Percentiles rank a stretch among this genome's conserved stretches.
Conservation (phyloP, 2,888 invertebrate species). For the Lottia scabra region DNA sequence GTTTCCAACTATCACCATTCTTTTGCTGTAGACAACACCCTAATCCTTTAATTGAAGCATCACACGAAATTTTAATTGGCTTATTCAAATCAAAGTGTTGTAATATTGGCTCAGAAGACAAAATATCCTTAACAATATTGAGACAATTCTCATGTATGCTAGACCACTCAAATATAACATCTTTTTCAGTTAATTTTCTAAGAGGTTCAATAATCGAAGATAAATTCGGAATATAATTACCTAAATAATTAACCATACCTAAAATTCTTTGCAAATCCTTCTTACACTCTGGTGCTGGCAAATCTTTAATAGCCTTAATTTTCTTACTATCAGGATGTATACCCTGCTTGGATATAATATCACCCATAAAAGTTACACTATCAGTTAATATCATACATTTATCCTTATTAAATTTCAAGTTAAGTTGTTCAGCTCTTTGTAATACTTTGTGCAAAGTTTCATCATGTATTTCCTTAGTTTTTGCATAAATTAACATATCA, state of each 20-base stretch:
- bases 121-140: too few relatives aligned
- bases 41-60: not conserved
- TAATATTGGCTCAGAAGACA: not conserved
- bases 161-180: constrained; percentile 4
- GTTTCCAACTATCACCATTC: not conserved
- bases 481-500: not conserved
- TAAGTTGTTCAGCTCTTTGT: not conserved
- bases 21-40: not conserved
- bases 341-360: too few relatives aligned
- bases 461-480: not conserved
- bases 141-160: not conserved
- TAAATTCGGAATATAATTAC: not conserved
- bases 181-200: not conserved
- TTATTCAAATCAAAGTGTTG: constrained; percentile 1
- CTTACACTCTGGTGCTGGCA: too few relatives aligned
- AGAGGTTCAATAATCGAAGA: not conserved
- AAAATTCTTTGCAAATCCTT: too few relatives aligned
- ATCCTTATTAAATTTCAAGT: not conserved
- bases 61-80: not conserved
- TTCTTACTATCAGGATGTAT: too few relatives aligned
- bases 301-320: too few relatives aligned
- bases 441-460: not conserved
- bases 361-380: not conserved
- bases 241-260: too few relatives aligned
- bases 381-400: not conserved